Percentiles rank a stretch among this genome's conserved stretches.
Conservation (phyloP, 1,140 invertebrate species). For the Formica selysi region DNA sequence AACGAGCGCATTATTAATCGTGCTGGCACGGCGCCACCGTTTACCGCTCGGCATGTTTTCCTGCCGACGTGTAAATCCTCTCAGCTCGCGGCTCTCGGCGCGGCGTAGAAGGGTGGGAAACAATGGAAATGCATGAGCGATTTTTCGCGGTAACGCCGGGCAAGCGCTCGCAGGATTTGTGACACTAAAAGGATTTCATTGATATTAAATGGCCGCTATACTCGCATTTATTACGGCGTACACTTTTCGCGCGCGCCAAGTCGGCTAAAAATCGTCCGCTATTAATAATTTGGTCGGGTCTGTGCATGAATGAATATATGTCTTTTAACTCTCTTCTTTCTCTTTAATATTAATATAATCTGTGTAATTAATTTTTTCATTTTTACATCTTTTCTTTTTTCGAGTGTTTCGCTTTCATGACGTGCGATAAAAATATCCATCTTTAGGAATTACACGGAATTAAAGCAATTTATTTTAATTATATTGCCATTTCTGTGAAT, state of each 20-base stretch:
- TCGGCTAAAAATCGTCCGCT: conserved; percentile 4
- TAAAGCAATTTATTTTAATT: neutral
- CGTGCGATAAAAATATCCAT: neutral
- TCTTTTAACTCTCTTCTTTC: neutral
- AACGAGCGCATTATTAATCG: conserved; percentile 53
- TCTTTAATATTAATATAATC: conserved; percentile 35
- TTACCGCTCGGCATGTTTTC: conserved; percentile 30
- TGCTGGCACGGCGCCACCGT: neutral
- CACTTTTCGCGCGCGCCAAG: neutral
- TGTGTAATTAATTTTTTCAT: conserved; percentile 1
- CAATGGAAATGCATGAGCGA: conserved; percentile 57
- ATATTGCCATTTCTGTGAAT: neutral
- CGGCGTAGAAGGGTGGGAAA: neutral
- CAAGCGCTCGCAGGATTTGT: conserved; percentile 33
- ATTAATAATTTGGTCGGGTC: conserved; percentile 16
- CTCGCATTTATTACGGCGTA: conserved; percentile 11
- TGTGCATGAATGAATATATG: neutral
- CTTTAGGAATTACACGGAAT: neutral
- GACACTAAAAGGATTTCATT: conserved; percentile 52
- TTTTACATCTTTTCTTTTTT: neutral
- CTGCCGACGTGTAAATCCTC: conserved; percentile 31
- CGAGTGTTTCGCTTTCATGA: neutral
- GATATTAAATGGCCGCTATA: conserved; percentile 50
- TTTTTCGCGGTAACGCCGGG: conserved; percentile 36
- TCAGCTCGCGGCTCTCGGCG: neutral